Evolutionary conservation across 2,888 invertebrate species (phyloP).

Genomic region (Trissolcus japonicus): DNA sequence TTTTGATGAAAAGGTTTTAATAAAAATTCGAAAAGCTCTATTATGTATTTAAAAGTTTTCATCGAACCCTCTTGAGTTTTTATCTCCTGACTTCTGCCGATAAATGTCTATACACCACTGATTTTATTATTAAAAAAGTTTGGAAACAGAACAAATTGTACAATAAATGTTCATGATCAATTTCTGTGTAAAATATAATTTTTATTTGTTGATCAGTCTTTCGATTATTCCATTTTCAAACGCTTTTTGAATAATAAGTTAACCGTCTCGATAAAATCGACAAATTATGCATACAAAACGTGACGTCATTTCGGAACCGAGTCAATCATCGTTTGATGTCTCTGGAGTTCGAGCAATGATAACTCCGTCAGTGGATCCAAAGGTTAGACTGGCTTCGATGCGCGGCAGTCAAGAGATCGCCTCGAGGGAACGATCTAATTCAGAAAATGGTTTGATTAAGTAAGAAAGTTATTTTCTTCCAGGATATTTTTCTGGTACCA

Average conservation of each 20-base stretch:
- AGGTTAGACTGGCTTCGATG: constrained; percentile 34
- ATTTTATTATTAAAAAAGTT: no score
- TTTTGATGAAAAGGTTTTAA: no score
- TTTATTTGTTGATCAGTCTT: not conserved
- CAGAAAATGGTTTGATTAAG: constrained; percentile 38
- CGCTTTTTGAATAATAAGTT: not conserved
- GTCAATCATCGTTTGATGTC: constrained; percentile 29
- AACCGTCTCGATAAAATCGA: not conserved
- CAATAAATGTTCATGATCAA: no score
- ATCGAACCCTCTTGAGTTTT: no score
- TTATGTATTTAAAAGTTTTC: no score
- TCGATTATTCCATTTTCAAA: not conserved
- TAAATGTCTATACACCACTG: no score
- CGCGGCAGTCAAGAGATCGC: constrained; percentile 11
- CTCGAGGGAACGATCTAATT: constrained; percentile 34
- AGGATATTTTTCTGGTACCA: constrained; percentile 30
- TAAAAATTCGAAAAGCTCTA: no score
- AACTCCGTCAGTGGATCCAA: constrained; percentile 19
- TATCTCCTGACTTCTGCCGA: no score
- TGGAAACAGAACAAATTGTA: no score
- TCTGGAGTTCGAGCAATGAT: constrained; percentile 31
- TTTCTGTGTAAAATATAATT: not conserved
- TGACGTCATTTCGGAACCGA: constrained; percentile 22
- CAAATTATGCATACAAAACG: constrained; percentile 16
- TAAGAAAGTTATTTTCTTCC: constrained; percentile 40